Evolutionary conservation across 2,113 vertebrate genomes (phyloP), one percentile per base, ranked within the genome.

Genomic region (Tachuris rubrigastra): DNA sequence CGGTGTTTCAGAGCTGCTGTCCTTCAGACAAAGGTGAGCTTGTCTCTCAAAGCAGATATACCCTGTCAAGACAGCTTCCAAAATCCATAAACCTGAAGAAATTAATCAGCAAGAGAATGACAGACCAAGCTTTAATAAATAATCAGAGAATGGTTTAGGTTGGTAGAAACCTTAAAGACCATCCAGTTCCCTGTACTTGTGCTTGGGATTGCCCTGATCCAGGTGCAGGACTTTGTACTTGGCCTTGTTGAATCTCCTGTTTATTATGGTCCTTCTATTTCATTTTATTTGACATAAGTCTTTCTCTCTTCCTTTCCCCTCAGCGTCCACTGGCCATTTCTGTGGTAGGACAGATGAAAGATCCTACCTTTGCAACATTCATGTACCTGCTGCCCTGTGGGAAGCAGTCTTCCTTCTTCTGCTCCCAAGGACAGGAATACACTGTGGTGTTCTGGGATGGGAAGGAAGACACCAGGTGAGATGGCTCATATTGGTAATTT

Each of bases 361-460:
- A 99, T 59, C 99, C 99, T 1, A 98, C 98, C 74, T 99, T 99
- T 87, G 98, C 99, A 7, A 98, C 98, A 6, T 99, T 99, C 72
- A 98, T 98, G 97, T 99, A 99, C 84, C 49, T 98, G 55, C 96
- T 99, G 6, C 82, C 97, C 71, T 99, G 99, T 22, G 99, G 98
- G 94, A 98, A 94, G 89, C 99, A 99, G 52, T 97, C 98, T 0
- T 97, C 98, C 92, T 99, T 99, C 97, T 99, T 99, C 97, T 98
- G 99, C n/a, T 98, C 98, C 10, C 97, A 95, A 24, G 98, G 98
- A 53, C 99, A 98, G 92, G 99, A 99, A 56, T 94, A 97, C 97
- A 99, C 97, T 0, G 98, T 99, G 14, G 98, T 99, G 42, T 99
- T 99, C 97, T 99, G 99, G 99, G 97, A 98, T 4, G 99, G 98